Evolutionary conservation across 1,140 invertebrate species (phyloP).

Genomic region (Chrysomallon squamiferum): DNA sequence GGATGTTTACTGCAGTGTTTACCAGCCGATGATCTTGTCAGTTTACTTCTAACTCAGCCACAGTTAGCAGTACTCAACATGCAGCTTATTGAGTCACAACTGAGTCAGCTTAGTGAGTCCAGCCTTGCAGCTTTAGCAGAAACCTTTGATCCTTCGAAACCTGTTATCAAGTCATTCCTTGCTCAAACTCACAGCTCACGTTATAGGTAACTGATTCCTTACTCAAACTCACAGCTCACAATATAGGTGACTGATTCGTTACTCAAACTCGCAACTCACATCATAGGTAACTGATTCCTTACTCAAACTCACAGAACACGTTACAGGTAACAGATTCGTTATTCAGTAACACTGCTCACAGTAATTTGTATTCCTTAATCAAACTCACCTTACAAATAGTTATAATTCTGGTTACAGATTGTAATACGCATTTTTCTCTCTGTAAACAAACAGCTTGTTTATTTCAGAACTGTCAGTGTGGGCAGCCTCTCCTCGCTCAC

Average conservation of each 20-base stretch:
- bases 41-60: slow-evolving; percentile 51
- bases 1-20: slow-evolving; percentile 46
- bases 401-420: too few species aligned
- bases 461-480: slow-evolving; percentile 13
- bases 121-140: slow-evolving; percentile 46
- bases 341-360: too few species aligned
- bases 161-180: slow-evolving; percentile 35
- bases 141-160: slow-evolving; percentile 56
- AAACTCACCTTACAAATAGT: too few species aligned
- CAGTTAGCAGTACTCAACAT: slow-evolving; percentile 44
- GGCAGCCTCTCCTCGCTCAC: slow-evolving; percentile 25
- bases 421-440: too few species aligned
- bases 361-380: too few species aligned
- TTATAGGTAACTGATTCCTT: slow-evolving; percentile 23
- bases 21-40: slow-evolving; percentile 29
- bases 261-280: too few species aligned
- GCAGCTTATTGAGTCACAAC: slow-evolving; percentile 33
- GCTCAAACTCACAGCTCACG: slow-evolving; percentile 24
- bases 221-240: too few species aligned
- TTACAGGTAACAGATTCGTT: too few species aligned
- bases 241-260: too few species aligned
- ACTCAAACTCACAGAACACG: too few species aligned
- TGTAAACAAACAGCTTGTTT: too few species aligned
- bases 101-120: slow-evolving; percentile 34
- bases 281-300: too few species aligned